These are phyloP conservation scores for Chaetodon auriga DNA, from an alignment of 2,113 vertebrate species.

Conservation along the genomic window DNA sequence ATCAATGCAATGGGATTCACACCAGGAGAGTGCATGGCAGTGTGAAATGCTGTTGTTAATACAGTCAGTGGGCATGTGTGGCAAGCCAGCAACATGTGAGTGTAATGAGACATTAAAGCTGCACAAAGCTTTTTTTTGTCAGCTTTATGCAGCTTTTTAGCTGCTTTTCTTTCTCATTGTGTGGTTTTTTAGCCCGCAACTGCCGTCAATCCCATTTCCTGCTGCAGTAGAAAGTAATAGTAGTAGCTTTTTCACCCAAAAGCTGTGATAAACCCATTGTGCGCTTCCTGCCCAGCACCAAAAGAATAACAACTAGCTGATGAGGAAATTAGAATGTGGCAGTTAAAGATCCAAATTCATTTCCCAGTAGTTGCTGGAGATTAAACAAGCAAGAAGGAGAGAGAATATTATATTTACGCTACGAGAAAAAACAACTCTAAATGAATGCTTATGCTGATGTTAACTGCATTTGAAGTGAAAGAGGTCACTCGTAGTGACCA, in stretches of 20 bases:
- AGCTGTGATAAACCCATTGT: neutral
- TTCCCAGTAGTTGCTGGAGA: neutral
- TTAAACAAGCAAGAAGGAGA: neutral
- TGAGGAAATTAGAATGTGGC: neutral
- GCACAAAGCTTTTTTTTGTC: conserved; percentile 4
- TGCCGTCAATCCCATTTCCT: neutral
- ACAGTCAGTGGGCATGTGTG: neutral
- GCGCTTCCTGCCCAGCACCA: neutral
- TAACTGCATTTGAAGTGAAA: no score
- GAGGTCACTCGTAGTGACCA: no score
- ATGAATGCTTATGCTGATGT: no score
- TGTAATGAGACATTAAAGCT: neutral
- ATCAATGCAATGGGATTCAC: conserved; percentile 10
- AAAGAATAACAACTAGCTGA: neutral
- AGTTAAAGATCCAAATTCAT: neutral
- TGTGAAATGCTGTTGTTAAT: neutral
- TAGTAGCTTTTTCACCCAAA: neutral
- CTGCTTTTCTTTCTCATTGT: neutral
- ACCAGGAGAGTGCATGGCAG: neutral
- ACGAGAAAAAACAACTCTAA: neutral
- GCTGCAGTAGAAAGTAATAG: neutral
- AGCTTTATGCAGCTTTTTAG: neutral
- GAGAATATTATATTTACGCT: neutral
- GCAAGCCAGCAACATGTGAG: neutral
- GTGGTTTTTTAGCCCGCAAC: neutral